Conservation (phyloP, 2,888 invertebrate genomes). For the Idaea straminata region DNA sequence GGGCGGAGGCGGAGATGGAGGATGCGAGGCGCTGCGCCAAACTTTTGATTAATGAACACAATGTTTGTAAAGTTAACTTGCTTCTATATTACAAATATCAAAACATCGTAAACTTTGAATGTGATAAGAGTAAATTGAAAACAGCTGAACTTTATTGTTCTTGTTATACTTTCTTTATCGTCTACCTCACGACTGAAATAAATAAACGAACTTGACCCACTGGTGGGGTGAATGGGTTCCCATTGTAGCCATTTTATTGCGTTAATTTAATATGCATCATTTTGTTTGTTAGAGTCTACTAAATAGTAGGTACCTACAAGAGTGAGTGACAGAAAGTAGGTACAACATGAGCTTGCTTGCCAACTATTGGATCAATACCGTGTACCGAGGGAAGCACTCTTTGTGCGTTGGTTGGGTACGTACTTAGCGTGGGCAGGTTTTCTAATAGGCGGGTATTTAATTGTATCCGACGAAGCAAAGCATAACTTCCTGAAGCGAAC, state of each 20-base stretch:
- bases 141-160: constrained; percentile 7
- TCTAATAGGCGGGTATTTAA: constrained; percentile 5
- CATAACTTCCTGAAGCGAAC: constrained; percentile 57
- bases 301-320: not conserved
- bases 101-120: constrained; percentile 58
- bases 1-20: constrained; percentile 56
- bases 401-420: constrained; percentile 13
- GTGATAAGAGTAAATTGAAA: constrained; percentile 20
- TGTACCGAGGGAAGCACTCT: constrained; percentile 10
- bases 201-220: not conserved
- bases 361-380: constrained; percentile 18
- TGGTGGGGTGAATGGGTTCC: not conserved
- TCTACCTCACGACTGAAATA: not conserved
- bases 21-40: constrained; percentile 73
- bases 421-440: constrained; percentile 6
- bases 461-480: constrained; percentile 17
- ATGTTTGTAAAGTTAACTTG: constrained; percentile 74
- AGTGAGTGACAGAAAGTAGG: constrained; percentile 3
- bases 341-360: not conserved
- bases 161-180: not conserved
- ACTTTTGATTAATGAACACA: constrained; percentile 79
- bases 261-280: not conserved
- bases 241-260: no score
- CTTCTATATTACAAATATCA: constrained; percentile 69
- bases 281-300: constrained; percentile 14